These are phyloP conservation scores for Varanus komodoensis DNA, from an alignment of 2,113 vertebrate genomes.

Conservation along the genomic window DNA sequence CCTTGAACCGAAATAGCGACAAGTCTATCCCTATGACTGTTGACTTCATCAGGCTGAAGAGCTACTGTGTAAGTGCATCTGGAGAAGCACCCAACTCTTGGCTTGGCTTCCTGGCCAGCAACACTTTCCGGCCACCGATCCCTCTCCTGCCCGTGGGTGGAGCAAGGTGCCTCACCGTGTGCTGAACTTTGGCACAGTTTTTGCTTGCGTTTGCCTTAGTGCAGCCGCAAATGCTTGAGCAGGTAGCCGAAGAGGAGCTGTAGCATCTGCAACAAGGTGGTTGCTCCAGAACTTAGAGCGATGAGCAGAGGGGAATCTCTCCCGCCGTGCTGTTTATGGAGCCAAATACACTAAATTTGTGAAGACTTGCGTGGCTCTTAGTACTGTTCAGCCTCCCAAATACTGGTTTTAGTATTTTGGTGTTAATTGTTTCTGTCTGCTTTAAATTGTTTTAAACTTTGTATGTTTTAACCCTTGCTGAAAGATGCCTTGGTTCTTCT, in stretches of 20 bases:
- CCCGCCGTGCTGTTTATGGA: background rate
- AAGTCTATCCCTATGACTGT: slow-evolving; percentile 98
- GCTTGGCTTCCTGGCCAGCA: no score
- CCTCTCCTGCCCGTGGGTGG: background rate
- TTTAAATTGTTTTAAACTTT: no score
- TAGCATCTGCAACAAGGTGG: no score
- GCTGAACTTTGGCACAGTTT: background rate
- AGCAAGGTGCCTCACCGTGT: background rate
- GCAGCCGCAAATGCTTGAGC: no score
- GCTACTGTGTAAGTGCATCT: slow-evolving; percentile 92
- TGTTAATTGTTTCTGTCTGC: no score
- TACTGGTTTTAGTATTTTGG: no score
- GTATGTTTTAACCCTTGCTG: no score
- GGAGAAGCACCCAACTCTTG: background rate
- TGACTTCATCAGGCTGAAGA: slow-evolving; percentile 99
- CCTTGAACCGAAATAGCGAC: slow-evolving; percentile 97
- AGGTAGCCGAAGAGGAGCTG: background rate
- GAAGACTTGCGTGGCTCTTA: background rate
- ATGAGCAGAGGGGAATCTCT: background rate
- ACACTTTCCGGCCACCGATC: background rate
- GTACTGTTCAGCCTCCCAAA: background rate
- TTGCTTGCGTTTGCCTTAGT: background rate
- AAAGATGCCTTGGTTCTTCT: no score
- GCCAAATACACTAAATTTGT: background rate
- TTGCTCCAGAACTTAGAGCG: background rate